Evolutionary conservation across 2,113 vertebrate genomes (phyloP), one percentile per base, ranked within the genome.

Genomic region (Engraulis encrasicolus): DNA sequence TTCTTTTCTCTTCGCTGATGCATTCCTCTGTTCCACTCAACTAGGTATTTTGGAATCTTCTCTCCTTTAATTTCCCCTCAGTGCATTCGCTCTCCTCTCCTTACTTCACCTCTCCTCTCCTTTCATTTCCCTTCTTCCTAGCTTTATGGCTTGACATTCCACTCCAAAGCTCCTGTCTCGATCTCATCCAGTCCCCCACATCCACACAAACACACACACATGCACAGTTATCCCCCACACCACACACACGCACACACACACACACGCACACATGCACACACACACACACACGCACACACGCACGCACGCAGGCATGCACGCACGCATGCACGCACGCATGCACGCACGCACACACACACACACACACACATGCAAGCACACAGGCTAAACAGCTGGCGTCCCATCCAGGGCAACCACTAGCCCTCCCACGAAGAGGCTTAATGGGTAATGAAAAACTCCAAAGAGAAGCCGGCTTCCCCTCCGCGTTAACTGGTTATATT

Each of bases 391-490:
- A 74, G 66, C 66, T 74, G 66, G 66, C 66, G 34, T 34, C 66
- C 31, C 66, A 74, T 27, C 31, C 66, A 74, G 66, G 66, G 34
- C 66, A 74, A 14, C 31, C 66, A 74, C 27, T 23, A 74, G 66
- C 66, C 66, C 66, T 74, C 66, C 66, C 66, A 74, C 27, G 66
- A 74, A 36, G 66, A 74, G 31, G 66, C 66, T 74, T 74, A 74
- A 74, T 7, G 66, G 27, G 66, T 74, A 36, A 74, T 74, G 66
- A 74, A 74, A 74, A 74, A 74, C 66, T 17, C 27, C 66, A 74
- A 74, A 74, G 31, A 74, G 31, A 74, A n/a, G n/a, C n/a, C 34
- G 31, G 66, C 23, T 74, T 2, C 66, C 66, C 66, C 66, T 31
- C 11, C 1, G 54, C 34, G 66, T 31, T 34, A 74, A 23, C n/a